Percentiles rank a stretch among this genome's conserved stretches.
phyloP scores from a whole-genome alignment of 2,888 invertebrate genomes.

The Catonia carolina region DNA sequence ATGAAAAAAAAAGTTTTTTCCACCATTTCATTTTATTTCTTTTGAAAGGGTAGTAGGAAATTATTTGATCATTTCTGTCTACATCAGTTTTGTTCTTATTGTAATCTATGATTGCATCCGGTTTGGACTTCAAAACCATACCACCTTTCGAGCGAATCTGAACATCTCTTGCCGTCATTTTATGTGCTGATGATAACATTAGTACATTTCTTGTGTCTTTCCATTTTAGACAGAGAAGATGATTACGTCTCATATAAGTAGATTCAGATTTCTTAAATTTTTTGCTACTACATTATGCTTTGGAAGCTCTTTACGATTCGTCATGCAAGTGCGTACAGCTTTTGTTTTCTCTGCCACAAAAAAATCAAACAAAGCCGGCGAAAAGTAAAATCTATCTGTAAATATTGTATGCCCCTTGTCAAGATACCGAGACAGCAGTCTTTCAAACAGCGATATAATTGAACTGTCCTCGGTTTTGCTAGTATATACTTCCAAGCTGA shows the following conservation, averaged over 20 bases:
- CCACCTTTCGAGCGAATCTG: not conserved
- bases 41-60: slow-evolving; percentile 1
- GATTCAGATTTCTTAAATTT: slow-evolving; percentile 9
- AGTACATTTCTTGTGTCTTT: slow-evolving; percentile 16
- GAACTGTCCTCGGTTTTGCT: slow-evolving; percentile 13
- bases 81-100: slow-evolving; percentile 1
- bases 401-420: slow-evolving; percentile 7
- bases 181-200: slow-evolving; percentile 19
- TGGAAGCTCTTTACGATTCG: slow-evolving; percentile 9
- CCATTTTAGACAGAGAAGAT: slow-evolving; percentile 17
- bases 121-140: not conserved
- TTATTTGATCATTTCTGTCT: slow-evolving; percentile 1
- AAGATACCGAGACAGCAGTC: not conserved
- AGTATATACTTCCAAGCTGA: slow-evolving; percentile 16
- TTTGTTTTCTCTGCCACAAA: slow-evolving; percentile 7
- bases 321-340: slow-evolving; percentile 13
- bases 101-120: not conserved
- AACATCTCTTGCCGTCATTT: slow-evolving; percentile 18
- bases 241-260: slow-evolving; percentile 11
- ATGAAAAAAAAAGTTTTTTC: slow-evolving; percentile 7
- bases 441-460: slow-evolving; percentile 10
- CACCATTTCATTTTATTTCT: slow-evolving; percentile 2
- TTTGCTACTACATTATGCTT: not conserved
- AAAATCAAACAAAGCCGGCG: slow-evolving; percentile 15
- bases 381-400: slow-evolving; percentile 12